These are phyloP conservation scores for Dryas iulia DNA, from an alignment of 1,140 invertebrate genomes.

Conservation along the genomic window DNA sequence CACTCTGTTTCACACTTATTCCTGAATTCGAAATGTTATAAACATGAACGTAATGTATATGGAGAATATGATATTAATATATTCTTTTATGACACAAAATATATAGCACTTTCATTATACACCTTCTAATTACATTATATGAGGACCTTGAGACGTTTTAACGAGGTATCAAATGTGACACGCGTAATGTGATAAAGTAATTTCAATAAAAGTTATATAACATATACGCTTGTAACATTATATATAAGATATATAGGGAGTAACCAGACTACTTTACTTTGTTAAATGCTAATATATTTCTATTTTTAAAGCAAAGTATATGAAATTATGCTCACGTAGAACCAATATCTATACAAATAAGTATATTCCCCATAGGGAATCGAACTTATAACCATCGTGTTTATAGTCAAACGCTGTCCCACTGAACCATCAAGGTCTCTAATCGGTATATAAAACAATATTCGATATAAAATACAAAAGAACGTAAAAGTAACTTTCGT, in stretches of 20 bases:
- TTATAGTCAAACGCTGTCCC: too few relatives aligned
- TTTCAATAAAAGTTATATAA: background rate
- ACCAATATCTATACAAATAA: too few relatives aligned
- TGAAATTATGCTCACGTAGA: too few relatives aligned
- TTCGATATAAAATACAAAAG: conserved; percentile 10
- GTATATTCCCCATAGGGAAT: too few relatives aligned
- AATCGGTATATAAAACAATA: background rate
- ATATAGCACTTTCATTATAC: background rate
- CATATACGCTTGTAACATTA: background rate
- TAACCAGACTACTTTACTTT: background rate
- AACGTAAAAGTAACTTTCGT: conserved; percentile 1
- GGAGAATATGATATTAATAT: background rate
- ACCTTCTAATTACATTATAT: background rate
- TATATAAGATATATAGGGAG: background rate
- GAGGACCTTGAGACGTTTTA: conserved; percentile 10
- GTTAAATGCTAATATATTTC: too few relatives aligned
- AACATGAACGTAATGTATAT: background rate
- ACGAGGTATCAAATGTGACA: conserved; percentile 7
- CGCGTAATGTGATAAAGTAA: background rate
- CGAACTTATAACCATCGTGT: too few relatives aligned
- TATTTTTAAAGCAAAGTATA: too few relatives aligned
- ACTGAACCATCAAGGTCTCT: background rate
- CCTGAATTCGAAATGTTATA: too few relatives aligned
- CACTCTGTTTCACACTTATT: too few relatives aligned
- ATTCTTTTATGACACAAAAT: conserved; percentile 1